Evolutionary conservation across 2,888 invertebrate species (phyloP), one percentile per base, ranked within the genome.

Genomic region (Drosophila infuscata): DNA sequence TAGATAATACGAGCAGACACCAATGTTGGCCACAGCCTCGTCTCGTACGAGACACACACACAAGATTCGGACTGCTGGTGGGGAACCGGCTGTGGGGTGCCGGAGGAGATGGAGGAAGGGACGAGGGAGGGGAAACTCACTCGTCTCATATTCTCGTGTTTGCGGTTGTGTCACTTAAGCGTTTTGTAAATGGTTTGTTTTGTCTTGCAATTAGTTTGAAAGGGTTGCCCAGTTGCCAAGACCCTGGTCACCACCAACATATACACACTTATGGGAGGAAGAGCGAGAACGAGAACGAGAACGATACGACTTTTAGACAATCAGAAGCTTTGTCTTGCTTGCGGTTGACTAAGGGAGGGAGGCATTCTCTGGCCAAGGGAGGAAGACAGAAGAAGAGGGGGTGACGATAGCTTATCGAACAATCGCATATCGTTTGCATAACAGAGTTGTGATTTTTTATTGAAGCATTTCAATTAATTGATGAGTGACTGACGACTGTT

Each of bases 141-240:
- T 65, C 59, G 75, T 78, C 82, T 89, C 83, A 85, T 81, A 82
- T 89, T 86, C 83, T 88, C 81, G 70, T 83, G 83, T 85, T 85
- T 89, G 86, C 82, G 89, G 85, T 84, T 89, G 70, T 86, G 85
- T 89, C 85, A 80, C 67, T 89, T 88, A 84, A 89, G 85, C 81
- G 84, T 87, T 85, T 85, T 85, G 82, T 87, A 89, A 89, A 89
- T 85, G 89, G 83, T 89, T 88, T 89, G 90, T 88, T 88, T 89
- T 86, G 88, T 86, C 88, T 82, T 88, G 83, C 88, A 86, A 86
- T 86, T 86, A 88, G 90, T 89, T 89, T 83, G 74, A 89, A 88
- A 88, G 88, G 90, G 81, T 82, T 87, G 76, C 72, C 69, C 64
- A 56, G 81, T 81, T 87, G 76, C 72, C 63, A 62, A 53, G 62